A percentile compares a stretch with the other conserved stretches of the same genome.
These are phyloP conservation scores for Megaptera novaeangliae DNA, from an alignment of 2,113 vertebrate species.

Conservation along the genomic window DNA sequence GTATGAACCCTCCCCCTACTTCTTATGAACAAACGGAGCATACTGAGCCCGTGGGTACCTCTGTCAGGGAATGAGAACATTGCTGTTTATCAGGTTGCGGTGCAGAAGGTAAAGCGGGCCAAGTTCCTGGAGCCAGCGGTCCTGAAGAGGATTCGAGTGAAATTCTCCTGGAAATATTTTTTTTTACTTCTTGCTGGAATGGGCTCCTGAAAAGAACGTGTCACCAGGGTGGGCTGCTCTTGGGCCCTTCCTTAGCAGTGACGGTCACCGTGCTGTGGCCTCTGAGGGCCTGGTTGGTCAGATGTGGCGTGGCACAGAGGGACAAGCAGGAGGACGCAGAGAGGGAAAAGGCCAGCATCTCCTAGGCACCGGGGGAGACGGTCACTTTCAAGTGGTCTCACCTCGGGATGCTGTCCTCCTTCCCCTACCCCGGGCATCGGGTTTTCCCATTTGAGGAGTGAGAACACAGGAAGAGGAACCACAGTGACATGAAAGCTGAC, in stretches of 20 bases:
- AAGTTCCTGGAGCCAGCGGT: neutral
- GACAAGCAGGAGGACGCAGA: neutral
- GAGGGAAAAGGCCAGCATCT: too few species aligned
- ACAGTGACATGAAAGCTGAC: accelerated
- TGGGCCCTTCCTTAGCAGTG: neutral
- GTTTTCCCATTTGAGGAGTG: neutral
- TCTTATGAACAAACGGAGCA: neutral
- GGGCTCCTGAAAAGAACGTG: neutral
- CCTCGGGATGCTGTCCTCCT: neutral
- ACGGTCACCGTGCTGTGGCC: neutral
- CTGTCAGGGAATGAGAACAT: neutral
- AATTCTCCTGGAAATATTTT: neutral
- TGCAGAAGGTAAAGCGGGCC: neutral
- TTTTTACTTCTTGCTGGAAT: neutral
- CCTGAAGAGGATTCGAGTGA: neutral
- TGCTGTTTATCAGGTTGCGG: neutral
- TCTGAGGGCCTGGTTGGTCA: neutral
- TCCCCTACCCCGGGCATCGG: neutral
- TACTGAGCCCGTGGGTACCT: neutral
- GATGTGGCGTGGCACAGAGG: neutral
- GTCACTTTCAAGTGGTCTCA: too few species aligned
- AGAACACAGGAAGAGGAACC: neutral
- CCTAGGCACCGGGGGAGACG: neutral
- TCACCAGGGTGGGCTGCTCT: neutral
- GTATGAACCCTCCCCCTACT: neutral